Conservation (phyloP, 1,140 invertebrate genomes). For the Reticulitermes speratus region DNA sequence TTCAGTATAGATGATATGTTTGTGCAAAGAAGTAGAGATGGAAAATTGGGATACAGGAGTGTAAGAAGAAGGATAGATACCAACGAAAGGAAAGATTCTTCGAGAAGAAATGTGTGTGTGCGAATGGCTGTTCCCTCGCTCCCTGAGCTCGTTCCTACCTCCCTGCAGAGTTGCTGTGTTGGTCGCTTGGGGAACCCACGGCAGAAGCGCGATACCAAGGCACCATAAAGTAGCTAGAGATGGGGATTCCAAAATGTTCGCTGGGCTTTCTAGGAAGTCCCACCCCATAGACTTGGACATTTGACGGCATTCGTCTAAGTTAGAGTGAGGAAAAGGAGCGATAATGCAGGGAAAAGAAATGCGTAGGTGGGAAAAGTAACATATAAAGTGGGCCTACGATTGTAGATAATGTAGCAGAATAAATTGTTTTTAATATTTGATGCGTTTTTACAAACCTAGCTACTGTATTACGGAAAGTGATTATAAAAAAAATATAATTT, state of each 20-base stretch:
- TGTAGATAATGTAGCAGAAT: neutral
- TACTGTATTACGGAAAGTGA: too few relatives aligned
- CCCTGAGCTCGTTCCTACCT: neutral
- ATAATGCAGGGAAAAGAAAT: neutral
- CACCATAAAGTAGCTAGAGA: neutral
- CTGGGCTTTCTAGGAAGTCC: neutral
- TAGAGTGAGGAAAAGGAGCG: neutral
- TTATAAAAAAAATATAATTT: too few relatives aligned
- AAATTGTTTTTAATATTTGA: too few relatives aligned
- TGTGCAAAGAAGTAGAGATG: neutral
- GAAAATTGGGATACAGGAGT: neutral
- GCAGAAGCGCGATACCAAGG: neutral
- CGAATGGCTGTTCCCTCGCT: neutral
- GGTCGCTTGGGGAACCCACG: neutral
- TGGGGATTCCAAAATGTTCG: conserved; percentile 2
- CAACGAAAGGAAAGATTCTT: neutral
- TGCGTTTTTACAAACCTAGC: too few relatives aligned
- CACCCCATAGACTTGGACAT: neutral
- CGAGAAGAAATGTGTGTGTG: neutral
- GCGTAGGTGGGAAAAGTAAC: neutral
- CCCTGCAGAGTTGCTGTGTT: neutral
- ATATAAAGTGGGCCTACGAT: neutral
- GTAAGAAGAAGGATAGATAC: neutral
- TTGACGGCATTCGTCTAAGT: neutral
- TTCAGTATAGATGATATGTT: neutral